Evolutionary conservation across 2,888 invertebrate genomes (phyloP), one percentile per base, ranked within the genome.

Genomic region (Leptinotarsa tumamoca): DNA sequence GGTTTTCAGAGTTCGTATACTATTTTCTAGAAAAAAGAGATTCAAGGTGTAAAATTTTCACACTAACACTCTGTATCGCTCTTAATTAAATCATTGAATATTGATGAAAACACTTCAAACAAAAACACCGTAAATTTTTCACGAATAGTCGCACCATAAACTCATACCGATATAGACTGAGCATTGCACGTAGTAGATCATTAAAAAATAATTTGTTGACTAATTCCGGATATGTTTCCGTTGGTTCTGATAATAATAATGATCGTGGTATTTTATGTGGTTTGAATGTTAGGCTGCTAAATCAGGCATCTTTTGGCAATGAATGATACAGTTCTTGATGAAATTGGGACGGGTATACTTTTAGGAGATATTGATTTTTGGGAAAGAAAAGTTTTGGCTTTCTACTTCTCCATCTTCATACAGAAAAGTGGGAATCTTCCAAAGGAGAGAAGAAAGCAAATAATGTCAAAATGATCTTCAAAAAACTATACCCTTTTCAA

Each of bases 221-320:
- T 49, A 75, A 70, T 73, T 76, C 76, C 76, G 76, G 73, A 70
- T 58, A 13, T 43, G 52, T 73, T 76, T 76, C 76, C 76, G 76
- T 67, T 73, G 71, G 67, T 49, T 43, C 33, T 43, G 69, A 70
- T 70, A 58, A 70, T n/a, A 49, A 70, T 70, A 70, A 70, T 49
- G 58, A 61, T 15, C 49, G 43, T 70, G 43, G 58, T 58, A 15
- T 17, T 58, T 58, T 58, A 23, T 58, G 23, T 58, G 58, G 58
- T 4, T 21, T 4, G 4, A 43, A 43, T 7, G 43, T 43, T 43
- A 43, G 10, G 33, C 7, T 33, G 33, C 7, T 33, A 7, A 33
- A 33, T 33, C 7, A 33, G 33, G 7, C 33, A 33, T 33, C 0
- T 33, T 33, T 33, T 1, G 7, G 33, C 33, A 33, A 33, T 33